Conservation (phyloP, 2,113 vertebrate species). For the Neoarius graeffei region DNA sequence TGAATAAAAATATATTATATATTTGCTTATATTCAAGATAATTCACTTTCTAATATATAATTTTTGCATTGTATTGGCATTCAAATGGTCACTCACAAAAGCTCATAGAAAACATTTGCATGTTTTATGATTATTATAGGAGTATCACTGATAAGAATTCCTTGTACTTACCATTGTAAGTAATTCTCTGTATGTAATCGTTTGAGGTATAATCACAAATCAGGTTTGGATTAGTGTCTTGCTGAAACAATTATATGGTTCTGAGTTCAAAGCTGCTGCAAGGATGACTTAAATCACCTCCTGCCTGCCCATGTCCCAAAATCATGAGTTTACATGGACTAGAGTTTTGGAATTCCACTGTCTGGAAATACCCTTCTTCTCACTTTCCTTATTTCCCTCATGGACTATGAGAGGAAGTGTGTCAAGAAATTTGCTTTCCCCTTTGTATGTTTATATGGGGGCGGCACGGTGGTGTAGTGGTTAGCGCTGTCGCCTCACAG, state of each 20-base stretch:
- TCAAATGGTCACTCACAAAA: not conserved
- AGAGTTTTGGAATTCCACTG: conserved; percentile 25
- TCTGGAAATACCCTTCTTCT: conserved; percentile 60
- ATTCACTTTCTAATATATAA: no score
- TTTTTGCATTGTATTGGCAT: not conserved
- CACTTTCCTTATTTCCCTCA: conserved; percentile 9
- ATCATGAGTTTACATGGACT: conserved; percentile 21
- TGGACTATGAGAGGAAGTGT: not conserved
- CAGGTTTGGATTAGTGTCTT: not conserved
- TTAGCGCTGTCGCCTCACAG: no score
- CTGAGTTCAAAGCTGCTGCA: not conserved
- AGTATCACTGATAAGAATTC: not conserved
- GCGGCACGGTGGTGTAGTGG: no score
- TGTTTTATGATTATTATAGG: no score
- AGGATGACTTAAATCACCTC: conserved; percentile 47
- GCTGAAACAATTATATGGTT: not conserved
- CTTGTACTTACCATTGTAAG: conserved; percentile 64
- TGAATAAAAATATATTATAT: no score
- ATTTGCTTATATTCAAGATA: no score
- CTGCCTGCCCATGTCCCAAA: conserved; percentile 38
- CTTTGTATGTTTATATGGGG: not conserved
- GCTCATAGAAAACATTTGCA: not conserved
- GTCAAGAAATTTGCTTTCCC: conserved; percentile 10
- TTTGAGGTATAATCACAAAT: not conserved
- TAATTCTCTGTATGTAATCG: not conserved